Base-by-base conservation (phyloP, 92 coral and sea anemone species). In the Parazoanthus atlanticus region DNA sequence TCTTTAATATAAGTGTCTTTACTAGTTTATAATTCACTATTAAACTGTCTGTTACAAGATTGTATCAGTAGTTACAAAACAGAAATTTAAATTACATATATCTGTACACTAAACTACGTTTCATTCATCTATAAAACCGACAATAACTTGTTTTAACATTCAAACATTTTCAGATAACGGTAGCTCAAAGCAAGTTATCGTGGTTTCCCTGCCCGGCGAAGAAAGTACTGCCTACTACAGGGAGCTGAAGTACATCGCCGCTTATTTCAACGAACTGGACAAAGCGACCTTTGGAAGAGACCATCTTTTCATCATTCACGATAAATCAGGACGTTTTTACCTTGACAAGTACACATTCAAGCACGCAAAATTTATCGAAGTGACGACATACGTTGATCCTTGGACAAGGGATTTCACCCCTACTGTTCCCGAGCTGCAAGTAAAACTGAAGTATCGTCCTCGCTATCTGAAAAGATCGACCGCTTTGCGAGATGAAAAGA, bases 391-490 rank as follows among this genome's bases (percentile, higher is more conserved):
- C 29, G 49, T 85, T 25, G 92, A 90, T 69, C 89, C 88, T 9
- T 90, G 92, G 92, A 77, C 72, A 21, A 78, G 92, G 78, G 92
- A 90, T 76, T 85, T 84, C 56, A 19, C 89, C 9, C 89, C 79
- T 17, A 88, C 88, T 8, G 1, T 85, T 25, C 92, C 89, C 11
- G 29, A 77, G 70, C 1, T 46, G 15, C 93, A 90, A 80, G 82
- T 89, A 17, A 89, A 92, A 49, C 90, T 92, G 52, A 89, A 79
- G 11, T 92, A 92, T 74, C 88, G 86, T 23, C 96, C 96, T 43
- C 91, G 91, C 79, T 92, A 93, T 40, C 76, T 93, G 30, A 71
- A 83, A 23, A 58, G 3, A 81, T 86, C 92, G 7, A 76, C 49
- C 28, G 94, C 92, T 7, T 87, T 81, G 33, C 85, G 81, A 9